These are phyloP conservation scores for Parauchenoglanis punctatus DNA, from an alignment of 2,797 vertebrate genomes.

Conservation along the genomic window DNA sequence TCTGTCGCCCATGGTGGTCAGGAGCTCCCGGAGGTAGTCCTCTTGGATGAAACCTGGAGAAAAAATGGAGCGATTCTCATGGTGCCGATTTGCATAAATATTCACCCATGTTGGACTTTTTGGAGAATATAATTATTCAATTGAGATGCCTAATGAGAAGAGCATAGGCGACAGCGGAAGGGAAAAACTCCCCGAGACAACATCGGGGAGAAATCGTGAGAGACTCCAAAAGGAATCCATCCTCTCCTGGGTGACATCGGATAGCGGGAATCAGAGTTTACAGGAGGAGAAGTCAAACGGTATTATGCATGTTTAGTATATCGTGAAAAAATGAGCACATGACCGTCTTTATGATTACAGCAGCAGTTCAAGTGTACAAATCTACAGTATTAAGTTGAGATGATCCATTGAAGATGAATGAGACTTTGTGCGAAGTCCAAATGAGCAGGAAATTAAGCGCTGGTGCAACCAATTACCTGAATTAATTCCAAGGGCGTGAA, in stretches of 20 bases:
- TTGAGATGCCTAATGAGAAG: background rate
- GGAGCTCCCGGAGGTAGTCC: slow-evolving; percentile 88
- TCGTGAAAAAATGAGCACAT: background rate
- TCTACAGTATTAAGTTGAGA: background rate
- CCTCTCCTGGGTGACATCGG: background rate
- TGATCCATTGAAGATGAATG: background rate
- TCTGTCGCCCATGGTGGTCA: slow-evolving; percentile 94
- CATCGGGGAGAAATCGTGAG: background rate
- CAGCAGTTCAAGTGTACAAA: background rate
- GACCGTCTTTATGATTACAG: background rate
- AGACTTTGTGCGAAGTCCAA: background rate
- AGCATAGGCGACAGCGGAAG: background rate
- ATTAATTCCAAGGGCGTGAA: background rate
- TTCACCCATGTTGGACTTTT: background rate
- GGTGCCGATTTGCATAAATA: background rate
- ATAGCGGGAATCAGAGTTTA: background rate
- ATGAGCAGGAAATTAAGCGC: background rate
- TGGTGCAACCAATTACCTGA: background rate
- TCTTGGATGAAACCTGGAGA: slow-evolving; percentile 87
- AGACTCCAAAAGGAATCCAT: background rate
- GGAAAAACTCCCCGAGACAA: background rate
- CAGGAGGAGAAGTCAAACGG: background rate
- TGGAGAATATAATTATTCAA: background rate
- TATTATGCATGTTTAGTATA: background rate
- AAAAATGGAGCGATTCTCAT: background rate